phyloP scores from a whole-genome alignment of 2,113 vertebrate genomes.

The Cephalopterus ornatus region DNA sequence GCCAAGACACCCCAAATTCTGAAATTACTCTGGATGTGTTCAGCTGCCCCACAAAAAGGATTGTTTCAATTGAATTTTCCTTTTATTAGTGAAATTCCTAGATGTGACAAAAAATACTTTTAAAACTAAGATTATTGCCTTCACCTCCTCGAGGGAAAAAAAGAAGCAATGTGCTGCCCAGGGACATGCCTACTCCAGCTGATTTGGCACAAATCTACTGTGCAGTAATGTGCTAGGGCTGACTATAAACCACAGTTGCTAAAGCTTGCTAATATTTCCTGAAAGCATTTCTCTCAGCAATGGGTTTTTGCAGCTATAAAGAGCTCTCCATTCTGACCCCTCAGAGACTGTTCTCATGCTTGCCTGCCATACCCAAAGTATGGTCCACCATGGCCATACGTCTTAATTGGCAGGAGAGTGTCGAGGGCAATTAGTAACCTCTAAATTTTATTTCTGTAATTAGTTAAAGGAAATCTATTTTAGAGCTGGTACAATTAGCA shows the following conservation, averaged over 20 bases:
- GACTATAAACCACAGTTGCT: neutral
- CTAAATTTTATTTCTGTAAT: neutral
- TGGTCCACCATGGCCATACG: neutral
- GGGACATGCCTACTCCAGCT: neutral
- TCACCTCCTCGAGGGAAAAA: neutral
- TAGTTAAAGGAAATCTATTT: neutral
- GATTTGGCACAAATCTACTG: neutral
- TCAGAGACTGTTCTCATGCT: neutral
- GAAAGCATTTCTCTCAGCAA: neutral
- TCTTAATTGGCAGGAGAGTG: neutral
- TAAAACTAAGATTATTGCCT: neutral
- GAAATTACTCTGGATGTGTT: neutral
- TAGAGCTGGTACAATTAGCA: neutral
- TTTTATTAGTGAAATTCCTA: neutral
- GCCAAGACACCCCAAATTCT: neutral
- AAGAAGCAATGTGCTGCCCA: neutral
- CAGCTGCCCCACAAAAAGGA: neutral
- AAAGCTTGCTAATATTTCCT: neutral
- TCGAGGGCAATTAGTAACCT: neutral
- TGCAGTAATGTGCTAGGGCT: neutral
- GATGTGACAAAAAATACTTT: neutral
- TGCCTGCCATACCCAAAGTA: neutral
- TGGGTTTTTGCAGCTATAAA: neutral
- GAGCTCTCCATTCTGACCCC: neutral
- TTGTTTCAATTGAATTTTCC: neutral